These are phyloP conservation scores for Caenorhabditis sp. DNA, from an alignment of 2,888 invertebrate species.

Conservation along the genomic window DNA sequence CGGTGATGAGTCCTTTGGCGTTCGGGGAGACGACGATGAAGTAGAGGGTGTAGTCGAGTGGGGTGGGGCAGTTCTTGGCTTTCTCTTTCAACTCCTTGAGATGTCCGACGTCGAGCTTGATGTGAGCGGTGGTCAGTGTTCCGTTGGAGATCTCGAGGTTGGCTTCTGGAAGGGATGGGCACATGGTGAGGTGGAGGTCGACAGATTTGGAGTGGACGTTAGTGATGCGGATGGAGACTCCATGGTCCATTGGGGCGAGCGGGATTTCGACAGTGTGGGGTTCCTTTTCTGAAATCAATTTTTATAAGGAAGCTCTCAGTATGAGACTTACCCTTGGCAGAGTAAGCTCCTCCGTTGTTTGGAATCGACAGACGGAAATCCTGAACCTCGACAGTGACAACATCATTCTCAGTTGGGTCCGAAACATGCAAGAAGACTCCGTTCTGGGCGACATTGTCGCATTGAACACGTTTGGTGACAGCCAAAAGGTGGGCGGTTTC, in stretches of 20 bases:
- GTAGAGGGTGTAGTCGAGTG: neutral
- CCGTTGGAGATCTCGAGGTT: neutral
- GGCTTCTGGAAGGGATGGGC: neutral
- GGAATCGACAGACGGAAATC: neutral
- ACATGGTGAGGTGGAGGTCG: neutral
- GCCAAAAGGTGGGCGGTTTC: neutral
- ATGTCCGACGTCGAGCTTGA: neutral
- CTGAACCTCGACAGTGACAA: neutral
- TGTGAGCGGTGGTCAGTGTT: neutral
- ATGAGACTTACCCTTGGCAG: neutral
- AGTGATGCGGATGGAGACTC: neutral
- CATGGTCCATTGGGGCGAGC: neutral
- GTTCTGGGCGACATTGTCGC: neutral
- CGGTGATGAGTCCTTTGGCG: neutral
- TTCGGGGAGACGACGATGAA: neutral
- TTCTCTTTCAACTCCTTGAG: neutral
- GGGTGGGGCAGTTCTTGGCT: neutral
- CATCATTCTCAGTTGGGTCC: neutral
- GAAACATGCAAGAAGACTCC: constrained; percentile 4
- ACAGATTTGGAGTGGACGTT: neutral
- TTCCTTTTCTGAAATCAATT: neutral
- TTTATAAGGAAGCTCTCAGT: neutral
- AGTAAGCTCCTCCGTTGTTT: neutral
- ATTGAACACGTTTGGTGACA: neutral
- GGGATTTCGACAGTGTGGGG: neutral